Percentiles rank a stretch among this genome's conserved stretches.
Conservation (phyloP, 2,888 invertebrate species). For the Slavum lentiscoides region DNA sequence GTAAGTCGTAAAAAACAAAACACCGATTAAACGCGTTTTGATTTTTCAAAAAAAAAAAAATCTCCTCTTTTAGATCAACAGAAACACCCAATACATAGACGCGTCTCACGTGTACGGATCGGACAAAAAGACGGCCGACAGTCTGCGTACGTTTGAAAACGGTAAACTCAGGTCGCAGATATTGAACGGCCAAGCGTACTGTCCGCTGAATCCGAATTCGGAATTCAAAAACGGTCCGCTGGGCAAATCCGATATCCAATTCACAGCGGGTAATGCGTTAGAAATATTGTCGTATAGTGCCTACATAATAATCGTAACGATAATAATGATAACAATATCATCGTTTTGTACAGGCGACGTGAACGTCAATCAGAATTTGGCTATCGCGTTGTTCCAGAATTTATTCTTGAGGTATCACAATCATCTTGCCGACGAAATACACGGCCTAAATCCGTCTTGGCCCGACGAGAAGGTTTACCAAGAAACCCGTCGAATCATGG, state of each 20-base stretch:
- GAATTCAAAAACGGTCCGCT: constrained; percentile 11
- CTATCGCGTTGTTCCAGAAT: constrained; percentile 37
- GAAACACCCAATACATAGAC: constrained; percentile 44
- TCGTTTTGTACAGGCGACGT: constrained; percentile 37
- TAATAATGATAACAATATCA: background rate
- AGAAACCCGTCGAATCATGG: constrained; percentile 27
- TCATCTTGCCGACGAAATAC: constrained; percentile 4
- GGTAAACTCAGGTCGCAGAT: constrained; percentile 25
- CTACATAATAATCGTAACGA: background rate
- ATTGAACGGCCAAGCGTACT: constrained; percentile 21
- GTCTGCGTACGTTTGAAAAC: constrained; percentile 25
- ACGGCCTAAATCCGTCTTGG: constrained; percentile 25
- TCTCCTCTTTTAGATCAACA: constrained; percentile 13
- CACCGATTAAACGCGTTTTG: no score
- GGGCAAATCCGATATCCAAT: constrained; percentile 30
- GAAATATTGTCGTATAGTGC: background rate
- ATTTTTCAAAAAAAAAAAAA: background rate
- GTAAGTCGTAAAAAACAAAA: constrained; percentile 11
- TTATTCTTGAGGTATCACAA: constrained; percentile 45
- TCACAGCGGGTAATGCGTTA: constrained; percentile 15
- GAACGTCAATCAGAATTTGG: constrained; percentile 44
- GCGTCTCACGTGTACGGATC: constrained; percentile 38
- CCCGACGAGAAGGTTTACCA: constrained; percentile 37
- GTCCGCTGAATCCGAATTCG: constrained; percentile 20
- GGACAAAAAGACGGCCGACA: constrained; percentile 1